Percentiles rank a stretch among this genome's conserved stretches.
Conservation (phyloP, 2,113 vertebrate genomes). For the Pollachius pollachius region DNA sequence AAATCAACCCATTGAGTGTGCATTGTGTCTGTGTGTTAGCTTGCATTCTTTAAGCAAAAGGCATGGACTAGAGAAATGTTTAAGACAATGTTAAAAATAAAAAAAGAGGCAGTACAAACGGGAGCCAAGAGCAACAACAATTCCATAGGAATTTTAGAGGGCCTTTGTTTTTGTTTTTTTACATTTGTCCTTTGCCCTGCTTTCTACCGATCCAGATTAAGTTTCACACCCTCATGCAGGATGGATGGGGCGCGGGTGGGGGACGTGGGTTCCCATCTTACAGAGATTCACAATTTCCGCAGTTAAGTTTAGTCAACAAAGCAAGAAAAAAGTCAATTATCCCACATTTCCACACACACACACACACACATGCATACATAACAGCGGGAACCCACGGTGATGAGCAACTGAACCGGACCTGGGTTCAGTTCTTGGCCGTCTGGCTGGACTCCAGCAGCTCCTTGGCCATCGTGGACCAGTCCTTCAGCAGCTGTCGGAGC, state of each 20-base stretch:
- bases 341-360: slow-evolving; percentile 1
- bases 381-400: slow-evolving; percentile 7
- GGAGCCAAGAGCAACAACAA: slow-evolving; percentile 62
- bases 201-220: slow-evolving; percentile 19
- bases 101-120: slow-evolving; percentile 51
- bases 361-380: slow-evolving; percentile 2
- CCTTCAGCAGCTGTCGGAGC: slow-evolving; percentile 66
- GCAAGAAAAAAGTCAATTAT: not conserved
- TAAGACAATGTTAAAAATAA: slow-evolving; percentile 37
- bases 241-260: slow-evolving; percentile 20
- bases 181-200: slow-evolving; percentile 34
- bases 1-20: not conserved
- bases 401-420: slow-evolving; percentile 30
- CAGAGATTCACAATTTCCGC: slow-evolving; percentile 26
- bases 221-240: slow-evolving; percentile 34
- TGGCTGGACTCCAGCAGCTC: slow-evolving; percentile 74
- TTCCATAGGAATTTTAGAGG: slow-evolving; percentile 92
- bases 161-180: slow-evolving; percentile 26
- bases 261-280: slow-evolving; percentile 22
- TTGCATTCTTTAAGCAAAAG: not conserved
- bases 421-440: slow-evolving; percentile 68
- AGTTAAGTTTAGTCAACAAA: slow-evolving; percentile 10
- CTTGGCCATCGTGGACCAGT: slow-evolving; percentile 49
- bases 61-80: not conserved
- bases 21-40: not conserved